A percentile compares a stretch with the other conserved stretches of the same genome.
These are phyloP conservation scores for Potamarius usumacintae DNA, from an alignment of 2,113 vertebrate genomes.

Conservation along the genomic window DNA sequence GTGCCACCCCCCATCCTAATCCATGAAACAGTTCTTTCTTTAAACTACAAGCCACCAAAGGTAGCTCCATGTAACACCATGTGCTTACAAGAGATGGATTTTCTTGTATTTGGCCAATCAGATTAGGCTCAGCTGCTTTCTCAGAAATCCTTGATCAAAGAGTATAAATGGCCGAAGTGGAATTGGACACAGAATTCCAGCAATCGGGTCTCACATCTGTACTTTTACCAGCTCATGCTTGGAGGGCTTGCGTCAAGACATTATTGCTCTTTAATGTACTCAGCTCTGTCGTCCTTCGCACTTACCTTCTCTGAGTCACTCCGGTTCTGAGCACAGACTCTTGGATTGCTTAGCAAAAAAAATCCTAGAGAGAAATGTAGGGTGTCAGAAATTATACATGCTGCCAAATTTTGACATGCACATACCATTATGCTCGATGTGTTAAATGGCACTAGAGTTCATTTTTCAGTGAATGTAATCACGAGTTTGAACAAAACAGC, in stretches of 20 bases:
- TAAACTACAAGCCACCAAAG: neutral
- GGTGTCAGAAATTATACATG: slow-evolving; percentile 46
- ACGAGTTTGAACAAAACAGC: slow-evolving; percentile 27
- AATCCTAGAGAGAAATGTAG: slow-evolving; percentile 16
- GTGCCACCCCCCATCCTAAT: neutral
- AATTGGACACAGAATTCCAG: neutral
- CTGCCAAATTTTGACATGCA: slow-evolving; percentile 34
- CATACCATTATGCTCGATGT: slow-evolving; percentile 35
- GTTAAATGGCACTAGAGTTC: slow-evolving; percentile 29
- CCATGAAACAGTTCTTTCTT: neutral
- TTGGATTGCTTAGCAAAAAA: neutral
- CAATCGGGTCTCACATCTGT: neutral
- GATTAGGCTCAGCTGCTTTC: slow-evolving; percentile 1
- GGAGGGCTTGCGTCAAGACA: neutral
- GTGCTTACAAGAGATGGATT: neutral
- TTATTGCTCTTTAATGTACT: slow-evolving; percentile 20
- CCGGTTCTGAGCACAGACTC: neutral
- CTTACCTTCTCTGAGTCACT: slow-evolving; percentile 28
- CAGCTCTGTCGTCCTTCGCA: slow-evolving; percentile 16
- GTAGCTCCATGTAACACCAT: neutral
- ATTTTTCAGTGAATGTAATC: slow-evolving; percentile 8
- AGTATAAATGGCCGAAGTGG: neutral
- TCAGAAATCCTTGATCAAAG: neutral
- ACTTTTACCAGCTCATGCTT: neutral
- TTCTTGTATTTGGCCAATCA: neutral